A percentile compares a stretch with the other conserved stretches of the same genome.
Evolutionary conservation across 2,797 vertebrate species (phyloP).

Genomic region (Tachyglossus aculeatus): DNA sequence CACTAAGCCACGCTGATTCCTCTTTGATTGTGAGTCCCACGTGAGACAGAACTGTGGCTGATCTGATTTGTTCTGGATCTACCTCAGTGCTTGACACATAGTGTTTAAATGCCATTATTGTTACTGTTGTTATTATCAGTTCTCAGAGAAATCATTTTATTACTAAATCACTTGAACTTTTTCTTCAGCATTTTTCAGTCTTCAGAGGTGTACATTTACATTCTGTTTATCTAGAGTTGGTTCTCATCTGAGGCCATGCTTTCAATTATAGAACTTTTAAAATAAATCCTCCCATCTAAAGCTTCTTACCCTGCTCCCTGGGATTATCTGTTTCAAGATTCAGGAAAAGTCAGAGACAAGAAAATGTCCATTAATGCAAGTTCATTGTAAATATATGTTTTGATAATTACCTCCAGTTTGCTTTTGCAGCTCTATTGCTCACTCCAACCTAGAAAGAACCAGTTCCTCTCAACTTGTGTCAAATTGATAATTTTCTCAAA

Average conservation of each 20-base stretch:
- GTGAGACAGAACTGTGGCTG: too few relatives aligned
- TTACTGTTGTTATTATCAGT: too few relatives aligned
- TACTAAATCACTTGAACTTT: slow-evolving; percentile 23
- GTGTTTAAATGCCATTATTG: too few relatives aligned
- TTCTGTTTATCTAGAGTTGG: slow-evolving; percentile 23
- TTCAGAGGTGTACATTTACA: slow-evolving; percentile 4
- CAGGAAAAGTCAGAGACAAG: slow-evolving; percentile 9
- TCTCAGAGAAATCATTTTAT: too few relatives aligned
- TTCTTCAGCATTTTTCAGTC: background rate
- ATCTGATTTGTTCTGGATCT: too few relatives aligned
- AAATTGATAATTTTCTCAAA: background rate
- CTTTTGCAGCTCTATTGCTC: background rate
- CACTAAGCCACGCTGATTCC: too few relatives aligned
- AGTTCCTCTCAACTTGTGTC: background rate
- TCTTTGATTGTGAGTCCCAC: too few relatives aligned
- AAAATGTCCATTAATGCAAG: background rate
- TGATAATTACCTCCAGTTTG: background rate
- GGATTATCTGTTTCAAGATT: slow-evolving; percentile 22
- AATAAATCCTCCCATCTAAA: slow-evolving; percentile 39
- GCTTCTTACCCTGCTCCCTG: background rate
- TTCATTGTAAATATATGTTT: background rate
- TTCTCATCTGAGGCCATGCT: background rate
- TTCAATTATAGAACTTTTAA: background rate
- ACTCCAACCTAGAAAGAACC: background rate
- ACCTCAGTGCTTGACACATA: too few relatives aligned